Conservation (phyloP, 2,797 vertebrate species). For the Myotis planiceps region DNA sequence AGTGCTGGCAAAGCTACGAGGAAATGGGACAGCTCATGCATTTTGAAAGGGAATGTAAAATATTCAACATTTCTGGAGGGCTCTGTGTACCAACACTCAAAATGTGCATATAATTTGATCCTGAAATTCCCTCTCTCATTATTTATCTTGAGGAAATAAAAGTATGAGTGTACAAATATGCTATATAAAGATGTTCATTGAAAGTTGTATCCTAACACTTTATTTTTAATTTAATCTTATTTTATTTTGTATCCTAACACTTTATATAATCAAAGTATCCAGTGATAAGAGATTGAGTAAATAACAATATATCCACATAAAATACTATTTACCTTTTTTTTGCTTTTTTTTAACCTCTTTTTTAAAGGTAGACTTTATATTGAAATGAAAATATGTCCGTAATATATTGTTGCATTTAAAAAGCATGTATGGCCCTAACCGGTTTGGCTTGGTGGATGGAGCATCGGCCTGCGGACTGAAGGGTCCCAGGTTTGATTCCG, state of each 20-base stretch:
- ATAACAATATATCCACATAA: neutral
- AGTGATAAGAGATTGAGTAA: neutral
- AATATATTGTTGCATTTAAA: constrained; percentile 12
- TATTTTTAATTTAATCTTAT: neutral
- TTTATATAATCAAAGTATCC: constrained; percentile 1
- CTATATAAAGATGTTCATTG: neutral
- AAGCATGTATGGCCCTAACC: neutral
- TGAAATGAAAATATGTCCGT: neutral
- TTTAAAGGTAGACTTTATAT: neutral
- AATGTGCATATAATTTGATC: neutral
- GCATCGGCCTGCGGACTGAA: too few species aligned
- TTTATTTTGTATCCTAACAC: neutral
- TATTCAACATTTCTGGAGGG: neutral
- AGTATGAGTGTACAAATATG: neutral
- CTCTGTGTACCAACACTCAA: neutral
- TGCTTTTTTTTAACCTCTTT: neutral
- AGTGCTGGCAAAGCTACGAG: neutral
- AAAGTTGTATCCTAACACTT: neutral
- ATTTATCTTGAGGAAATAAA: constrained; percentile 5
- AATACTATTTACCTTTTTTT: neutral
- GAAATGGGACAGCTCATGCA: neutral
- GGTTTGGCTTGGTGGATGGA: too few species aligned
- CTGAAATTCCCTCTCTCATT: neutral
- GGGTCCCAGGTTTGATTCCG: too few species aligned
- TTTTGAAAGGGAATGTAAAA: constrained; percentile 50